phyloP scores from a whole-genome alignment of 2,797 vertebrate genomes.

The Danio jaintianensis region DNA sequence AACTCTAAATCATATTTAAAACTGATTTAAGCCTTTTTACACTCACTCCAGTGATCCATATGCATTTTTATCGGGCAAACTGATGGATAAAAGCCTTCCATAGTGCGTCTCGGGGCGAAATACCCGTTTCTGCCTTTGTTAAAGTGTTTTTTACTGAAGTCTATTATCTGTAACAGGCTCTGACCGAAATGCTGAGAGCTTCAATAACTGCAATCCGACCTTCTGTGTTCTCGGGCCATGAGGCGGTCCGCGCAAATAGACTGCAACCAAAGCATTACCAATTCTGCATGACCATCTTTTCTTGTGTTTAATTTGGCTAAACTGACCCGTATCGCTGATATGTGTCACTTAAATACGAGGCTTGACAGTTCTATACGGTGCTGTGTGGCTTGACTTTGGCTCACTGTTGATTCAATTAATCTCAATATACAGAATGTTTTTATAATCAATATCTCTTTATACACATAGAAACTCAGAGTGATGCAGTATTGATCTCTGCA shows the following conservation, averaged over 20 bases:
- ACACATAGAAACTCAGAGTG: conserved; percentile 46
- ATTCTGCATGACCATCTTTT: background rate
- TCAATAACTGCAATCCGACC: conserved; percentile 43
- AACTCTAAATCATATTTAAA: conserved; percentile 43
- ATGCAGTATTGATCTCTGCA: conserved; percentile 46
- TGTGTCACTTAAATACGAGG: conserved; percentile 1
- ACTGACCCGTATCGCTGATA: background rate
- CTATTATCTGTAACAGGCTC: conserved; percentile 39
- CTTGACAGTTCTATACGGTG: conserved; percentile 9
- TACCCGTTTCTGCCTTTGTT: conserved; percentile 11
- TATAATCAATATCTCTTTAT: conserved; percentile 52
- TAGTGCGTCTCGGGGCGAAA: background rate
- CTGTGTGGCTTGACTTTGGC: conserved; percentile 37
- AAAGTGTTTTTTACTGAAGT: conserved; percentile 35
- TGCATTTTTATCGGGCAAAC: background rate
- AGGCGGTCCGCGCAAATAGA: conserved; percentile 24
- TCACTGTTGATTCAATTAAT: conserved; percentile 45
- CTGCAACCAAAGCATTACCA: conserved; percentile 13
- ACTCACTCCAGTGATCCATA: conserved; percentile 16
- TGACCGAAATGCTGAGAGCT: conserved; percentile 32
- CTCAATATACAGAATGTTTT: conserved; percentile 52
- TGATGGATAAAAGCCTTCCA: conserved; percentile 28
- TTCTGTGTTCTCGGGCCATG: conserved; percentile 31
- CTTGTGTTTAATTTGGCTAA: conserved; percentile 9
- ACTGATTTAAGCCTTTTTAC: conserved; percentile 49